These are phyloP conservation scores for Picus viridis DNA, from an alignment of 2,797 vertebrate genomes.

Conservation along the genomic window DNA sequence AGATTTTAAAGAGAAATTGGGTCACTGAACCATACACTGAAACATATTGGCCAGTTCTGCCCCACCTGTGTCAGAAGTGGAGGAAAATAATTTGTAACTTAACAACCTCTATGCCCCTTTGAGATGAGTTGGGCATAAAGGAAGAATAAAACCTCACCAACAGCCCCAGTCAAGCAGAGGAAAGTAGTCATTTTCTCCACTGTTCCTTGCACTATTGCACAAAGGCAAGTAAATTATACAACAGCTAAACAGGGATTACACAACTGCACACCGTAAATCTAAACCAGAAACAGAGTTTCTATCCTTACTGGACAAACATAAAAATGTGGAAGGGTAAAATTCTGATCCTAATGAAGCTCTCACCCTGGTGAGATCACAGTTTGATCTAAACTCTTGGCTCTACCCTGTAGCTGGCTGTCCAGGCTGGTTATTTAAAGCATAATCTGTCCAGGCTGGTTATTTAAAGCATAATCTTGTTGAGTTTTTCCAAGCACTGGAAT, in stretches of 20 bases:
- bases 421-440: not conserved
- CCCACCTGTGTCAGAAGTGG: not conserved
- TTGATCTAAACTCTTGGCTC: conserved; percentile 1
- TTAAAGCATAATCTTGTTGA: not conserved
- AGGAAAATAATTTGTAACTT: not conserved
- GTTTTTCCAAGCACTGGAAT: not conserved
- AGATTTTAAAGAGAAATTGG: not conserved
- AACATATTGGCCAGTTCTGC: not conserved
- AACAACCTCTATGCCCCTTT: not conserved
- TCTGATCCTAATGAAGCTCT: conserved; percentile 31
- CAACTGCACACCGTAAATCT: conserved; percentile 4
- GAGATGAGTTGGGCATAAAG: not conserved
- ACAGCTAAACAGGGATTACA: conserved; percentile 25
- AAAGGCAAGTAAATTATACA: conserved; percentile 31
- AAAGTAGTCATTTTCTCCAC: not conserved
- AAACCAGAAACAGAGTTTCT: conserved; percentile 49
- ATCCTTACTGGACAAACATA: not conserved
- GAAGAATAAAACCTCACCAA: not conserved
- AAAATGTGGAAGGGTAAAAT: not conserved
- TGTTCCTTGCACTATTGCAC: not conserved
- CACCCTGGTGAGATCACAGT: not conserved
- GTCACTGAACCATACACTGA: not conserved
- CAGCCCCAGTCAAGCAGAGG: not conserved
- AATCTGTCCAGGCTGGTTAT: not conserved
- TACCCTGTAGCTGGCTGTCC: not conserved